These are phyloP conservation scores for Dicrostonyx torquatus DNA, from an alignment of 2,797 vertebrate species.

Conservation along the genomic window DNA sequence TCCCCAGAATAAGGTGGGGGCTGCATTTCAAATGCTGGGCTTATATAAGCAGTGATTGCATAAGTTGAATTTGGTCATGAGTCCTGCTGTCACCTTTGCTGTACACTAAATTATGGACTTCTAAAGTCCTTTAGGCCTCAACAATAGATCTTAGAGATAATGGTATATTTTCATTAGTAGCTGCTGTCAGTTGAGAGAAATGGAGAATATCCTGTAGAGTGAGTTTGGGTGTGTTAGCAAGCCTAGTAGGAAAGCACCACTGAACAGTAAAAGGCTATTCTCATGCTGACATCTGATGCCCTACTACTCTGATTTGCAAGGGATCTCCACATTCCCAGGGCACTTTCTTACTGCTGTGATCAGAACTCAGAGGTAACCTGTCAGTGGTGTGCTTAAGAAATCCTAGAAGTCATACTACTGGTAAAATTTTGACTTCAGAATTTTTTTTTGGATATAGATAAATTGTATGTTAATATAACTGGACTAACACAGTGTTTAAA, in stretches of 20 bases:
- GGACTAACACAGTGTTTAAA: slow-evolving; percentile 23
- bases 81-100: background rate
- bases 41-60: background rate
- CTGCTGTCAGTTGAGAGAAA: background rate
- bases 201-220: background rate
- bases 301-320: slow-evolving; percentile 40
- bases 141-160: background rate
- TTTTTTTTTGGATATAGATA: background rate
- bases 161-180: background rate
- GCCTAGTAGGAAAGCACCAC: background rate
- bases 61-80: slow-evolving; percentile 5
- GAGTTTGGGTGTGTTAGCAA: background rate
- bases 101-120: background rate
- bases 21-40: background rate
- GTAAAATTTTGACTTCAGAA: background rate
- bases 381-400: slow-evolving; percentile 44
- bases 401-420: background rate
- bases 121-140: background rate
- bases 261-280: background rate
- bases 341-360: slow-evolving; percentile 19
- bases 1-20: background rate
- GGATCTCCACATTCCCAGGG: slow-evolving; percentile 4
- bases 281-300: background rate
- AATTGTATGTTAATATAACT: slow-evolving; percentile 21
- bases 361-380: slow-evolving; percentile 20